Evolutionary conservation across 2,888 invertebrate genomes (phyloP), one percentile per base, ranked within the genome.

Genomic region (Rhamphomyia laevipes): DNA sequence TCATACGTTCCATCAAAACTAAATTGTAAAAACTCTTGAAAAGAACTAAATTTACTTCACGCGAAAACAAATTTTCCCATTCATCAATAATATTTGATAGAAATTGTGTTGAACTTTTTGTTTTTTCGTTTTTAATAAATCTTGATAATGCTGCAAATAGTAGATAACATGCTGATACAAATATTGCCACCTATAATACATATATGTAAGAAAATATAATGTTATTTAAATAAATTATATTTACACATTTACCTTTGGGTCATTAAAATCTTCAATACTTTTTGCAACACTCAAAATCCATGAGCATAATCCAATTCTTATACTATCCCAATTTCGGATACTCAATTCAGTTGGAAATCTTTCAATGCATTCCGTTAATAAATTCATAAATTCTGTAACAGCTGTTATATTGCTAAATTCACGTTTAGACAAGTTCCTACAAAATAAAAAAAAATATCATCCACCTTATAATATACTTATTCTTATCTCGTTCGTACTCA

Each of bases 41-140:
- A 2, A 71, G 46, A 38, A 69, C 62, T 35, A 70, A 55, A 56
- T 65, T 66, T 3, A 83, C 70, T 56, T 80, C 81, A 46, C 78
- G 77, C 51, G 78, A 75, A 70, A 90, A 86, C 48, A 91, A 75
- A 65, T 86, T 82, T 45, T 71, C 68, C 90, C 90, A 91, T 71
- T 91, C 90, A 47, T 76, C 73, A 23, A 61, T 58, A 53, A 68
- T 49, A 53, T 57, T 64, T 40, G 56, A 58, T 3, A 63, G 55
- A 37, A 68, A 53, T 53, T 62, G 56, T 1, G 68, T 66, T 3
- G 70, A 69, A 52, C 68, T 69, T 48, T 63, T 67, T 31, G 58
- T 56, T 48, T 64, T 67, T 51, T 68, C 68, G 2, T 50, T 50
- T 3, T 41, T 55, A 55, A 80, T 71, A 59, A 77, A 74, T 54